These are phyloP conservation scores for Thereva unica DNA, from an alignment of 2,888 invertebrate species.

Conservation along the genomic window DNA sequence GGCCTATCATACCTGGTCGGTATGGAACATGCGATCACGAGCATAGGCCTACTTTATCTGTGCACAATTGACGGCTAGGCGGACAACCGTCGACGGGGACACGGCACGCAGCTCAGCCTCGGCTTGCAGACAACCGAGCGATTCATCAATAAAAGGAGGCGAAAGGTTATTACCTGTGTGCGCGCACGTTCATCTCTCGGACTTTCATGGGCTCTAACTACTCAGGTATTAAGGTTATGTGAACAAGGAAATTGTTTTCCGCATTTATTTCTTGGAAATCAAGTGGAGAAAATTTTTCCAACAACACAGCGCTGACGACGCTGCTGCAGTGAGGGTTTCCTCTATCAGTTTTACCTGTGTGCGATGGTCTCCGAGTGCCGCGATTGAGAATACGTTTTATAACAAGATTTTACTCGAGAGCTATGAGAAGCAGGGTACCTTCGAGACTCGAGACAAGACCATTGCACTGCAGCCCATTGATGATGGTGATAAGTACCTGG, in stretches of 20 bases:
- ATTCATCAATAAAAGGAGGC: conserved; percentile 11
- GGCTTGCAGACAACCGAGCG: neutral
- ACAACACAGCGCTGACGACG: neutral
- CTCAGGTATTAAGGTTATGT: conserved; percentile 30
- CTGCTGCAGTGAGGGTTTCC: too few relatives aligned
- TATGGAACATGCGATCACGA: too few relatives aligned
- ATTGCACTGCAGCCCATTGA: neutral
- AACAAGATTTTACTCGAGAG: too few relatives aligned
- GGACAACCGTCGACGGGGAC: neutral
- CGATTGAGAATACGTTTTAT: too few relatives aligned
- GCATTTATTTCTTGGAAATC: conserved; percentile 29
- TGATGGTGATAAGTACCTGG: conserved; percentile 18
- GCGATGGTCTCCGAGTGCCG: too few relatives aligned
- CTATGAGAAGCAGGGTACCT: too few relatives aligned
- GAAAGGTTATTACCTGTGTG: conserved; percentile 23
- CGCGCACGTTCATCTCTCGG: conserved; percentile 18
- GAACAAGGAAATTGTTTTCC: conserved; percentile 34
- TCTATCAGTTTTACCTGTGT: too few relatives aligned
- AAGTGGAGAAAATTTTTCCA: conserved; percentile 20
- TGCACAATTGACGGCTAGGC: conserved; percentile 8
- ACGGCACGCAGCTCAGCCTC: conserved; percentile 2
- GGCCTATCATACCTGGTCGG: too few relatives aligned
- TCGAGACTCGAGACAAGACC: too few relatives aligned
- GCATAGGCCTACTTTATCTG: conserved; percentile 14
- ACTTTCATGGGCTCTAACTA: conserved; percentile 21